Percentiles rank a stretch among this genome's conserved stretches.
phyloP scores from a whole-genome alignment of 1,140 invertebrate genomes.

The Anastrepha obliqua region DNA sequence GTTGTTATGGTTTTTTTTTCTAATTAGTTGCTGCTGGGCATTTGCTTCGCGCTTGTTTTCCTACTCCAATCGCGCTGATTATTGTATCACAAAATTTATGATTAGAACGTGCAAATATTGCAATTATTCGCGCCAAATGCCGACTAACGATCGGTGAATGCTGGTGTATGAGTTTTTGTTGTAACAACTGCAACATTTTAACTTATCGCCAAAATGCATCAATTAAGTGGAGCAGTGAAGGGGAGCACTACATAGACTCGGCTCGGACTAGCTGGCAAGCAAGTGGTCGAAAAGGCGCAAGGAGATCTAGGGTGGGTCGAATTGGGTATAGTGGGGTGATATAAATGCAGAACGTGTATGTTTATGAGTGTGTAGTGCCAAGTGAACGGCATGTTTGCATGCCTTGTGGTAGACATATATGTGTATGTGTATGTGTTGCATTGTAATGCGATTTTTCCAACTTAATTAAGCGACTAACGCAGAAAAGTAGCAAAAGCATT shows the following conservation, averaged over 20 bases:
- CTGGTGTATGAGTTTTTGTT: background rate
- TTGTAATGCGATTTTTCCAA: conserved; percentile 48
- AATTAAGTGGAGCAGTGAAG: conserved; percentile 52
- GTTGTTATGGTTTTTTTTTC: background rate
- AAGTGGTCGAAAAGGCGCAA: background rate
- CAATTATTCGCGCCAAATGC: conserved; percentile 51
- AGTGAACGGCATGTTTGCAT: conserved; percentile 26
- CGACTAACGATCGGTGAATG: conserved; percentile 45
- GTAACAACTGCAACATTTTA: conserved; percentile 50
- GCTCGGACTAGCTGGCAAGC: background rate
- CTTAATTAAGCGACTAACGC: conserved; percentile 51
- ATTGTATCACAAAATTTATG: conserved; percentile 46
- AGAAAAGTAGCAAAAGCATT: conserved; percentile 52
- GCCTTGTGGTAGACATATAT: background rate
- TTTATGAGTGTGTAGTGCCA: background rate
- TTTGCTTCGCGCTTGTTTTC: conserved; percentile 6
- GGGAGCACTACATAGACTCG: background rate
- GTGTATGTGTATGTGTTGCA: background rate
- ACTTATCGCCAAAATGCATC: conserved; percentile 29
- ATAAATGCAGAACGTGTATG: background rate
- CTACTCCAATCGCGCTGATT: conserved; percentile 55
- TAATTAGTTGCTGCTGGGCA: background rate
- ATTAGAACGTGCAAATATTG: conserved; percentile 51
- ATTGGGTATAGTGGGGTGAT: background rate
- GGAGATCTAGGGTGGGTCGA: background rate